Conservation (phyloP, 1,140 invertebrate species). For the Diabrotica virgifera region DNA sequence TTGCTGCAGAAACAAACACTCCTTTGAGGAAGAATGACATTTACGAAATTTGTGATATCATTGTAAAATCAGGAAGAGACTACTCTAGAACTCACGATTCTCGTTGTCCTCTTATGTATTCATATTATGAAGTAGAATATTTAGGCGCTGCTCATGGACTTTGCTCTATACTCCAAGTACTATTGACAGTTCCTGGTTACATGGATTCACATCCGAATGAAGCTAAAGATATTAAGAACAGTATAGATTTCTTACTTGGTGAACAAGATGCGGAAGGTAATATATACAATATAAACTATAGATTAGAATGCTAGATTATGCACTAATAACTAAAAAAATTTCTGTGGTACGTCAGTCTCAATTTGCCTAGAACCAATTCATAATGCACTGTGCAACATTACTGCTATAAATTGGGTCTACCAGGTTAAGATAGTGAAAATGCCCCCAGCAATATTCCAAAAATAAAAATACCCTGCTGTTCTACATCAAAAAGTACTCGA, state of each 20-base stretch:
- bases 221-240: constrained; percentile 54
- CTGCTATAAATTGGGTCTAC: too few relatives aligned
- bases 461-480: too few relatives aligned
- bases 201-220: constrained; percentile 54
- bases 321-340: not conserved
- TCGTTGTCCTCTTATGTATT: constrained; percentile 75
- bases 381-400: too few relatives aligned
- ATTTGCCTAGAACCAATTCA: too few relatives aligned
- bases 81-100: constrained; percentile 60
- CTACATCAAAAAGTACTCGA: too few relatives aligned
- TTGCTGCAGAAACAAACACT: constrained; percentile 59
- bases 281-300: not conserved
- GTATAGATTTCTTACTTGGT: constrained; percentile 62
- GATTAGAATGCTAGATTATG: not conserved
- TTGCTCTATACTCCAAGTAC: constrained; percentile 61
- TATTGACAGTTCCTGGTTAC: constrained; percentile 65
- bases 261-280: constrained; percentile 52
- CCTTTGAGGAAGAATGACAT: constrained; percentile 56
- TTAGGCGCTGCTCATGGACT: constrained; percentile 80
- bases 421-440: too few relatives aligned
- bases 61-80: constrained; percentile 66
- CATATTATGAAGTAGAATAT: constrained; percentile 83
- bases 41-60: constrained; percentile 62
- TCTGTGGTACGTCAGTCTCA: too few relatives aligned
- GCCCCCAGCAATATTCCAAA: too few relatives aligned